Evolutionary conservation across 2,797 vertebrate genomes (phyloP), one percentile per base, ranked within the genome.

Genomic region (Chelmon rostratus): DNA sequence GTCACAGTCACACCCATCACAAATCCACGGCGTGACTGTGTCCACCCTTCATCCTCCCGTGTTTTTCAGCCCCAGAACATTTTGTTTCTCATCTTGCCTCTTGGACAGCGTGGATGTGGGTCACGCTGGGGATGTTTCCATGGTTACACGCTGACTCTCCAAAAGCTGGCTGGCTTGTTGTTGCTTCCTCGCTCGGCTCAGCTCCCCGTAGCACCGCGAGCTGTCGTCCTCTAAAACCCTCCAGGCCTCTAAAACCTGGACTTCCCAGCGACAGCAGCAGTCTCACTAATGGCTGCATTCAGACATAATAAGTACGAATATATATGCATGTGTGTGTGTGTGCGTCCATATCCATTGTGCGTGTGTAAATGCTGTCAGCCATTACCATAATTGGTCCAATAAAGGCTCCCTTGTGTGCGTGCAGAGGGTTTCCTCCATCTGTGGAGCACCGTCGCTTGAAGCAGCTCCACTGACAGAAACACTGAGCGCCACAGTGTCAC

Each of bases 101-200:
- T 89, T 83, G 88, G 89, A 89, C 47, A 2, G n/a, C 23, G 7
- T 6, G 78, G 73, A 92, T 94, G 88, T 93, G 91, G 92, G 91
- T 92, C 88, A 92, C 2, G 54, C 86, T 42, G 67, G 81, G 81
- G 85, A 67, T 31, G 93, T 94, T 92, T 78, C 92, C 87, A 93
- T 92, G 91, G 89, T 28, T 42, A 91, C 90, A 3, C 1, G 23
- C 81, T n/a, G 84, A 91, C 90, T 87, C 85, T 85, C 72, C 73
- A 69, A 84, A 90, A 58, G 40, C 53, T 50, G 68, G 82, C 78
- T 5, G 62, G 50, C 81, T 74, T 73, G 82, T 84, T 82, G 81
- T 47, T 73, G 69, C 78, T 69, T 85, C 83, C 46, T 56, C 69
- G 3, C 67, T 66, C 67, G 19, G 35, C 67, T 86, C 68, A 53